phyloP scores from a whole-genome alignment of 2,888 invertebrate genomes.

The Elysia crispata region DNA sequence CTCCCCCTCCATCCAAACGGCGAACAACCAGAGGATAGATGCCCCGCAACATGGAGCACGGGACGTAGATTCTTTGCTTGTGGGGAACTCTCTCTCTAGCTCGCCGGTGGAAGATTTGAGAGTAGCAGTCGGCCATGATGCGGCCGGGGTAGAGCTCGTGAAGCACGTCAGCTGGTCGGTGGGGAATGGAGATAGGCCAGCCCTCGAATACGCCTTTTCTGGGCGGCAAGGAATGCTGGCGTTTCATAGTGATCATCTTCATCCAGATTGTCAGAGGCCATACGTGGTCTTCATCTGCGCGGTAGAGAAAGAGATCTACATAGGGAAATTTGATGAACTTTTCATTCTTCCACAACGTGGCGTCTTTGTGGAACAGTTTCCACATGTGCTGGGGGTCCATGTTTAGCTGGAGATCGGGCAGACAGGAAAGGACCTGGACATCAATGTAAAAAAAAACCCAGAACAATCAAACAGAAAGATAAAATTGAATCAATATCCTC shows the following conservation, averaged over 20 bases:
- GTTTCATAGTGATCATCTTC: conserved; percentile 45
- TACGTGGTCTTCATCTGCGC: conserved; percentile 44
- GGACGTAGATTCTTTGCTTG: conserved; percentile 37
- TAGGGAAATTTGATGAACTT: conserved; percentile 49
- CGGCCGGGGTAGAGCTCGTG: conserved; percentile 24
- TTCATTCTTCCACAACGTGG: conserved; percentile 45
- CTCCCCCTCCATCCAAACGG: conserved; percentile 6
- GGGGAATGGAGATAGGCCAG: conserved; percentile 37
- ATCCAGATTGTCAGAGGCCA: conserved; percentile 54
- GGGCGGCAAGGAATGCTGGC: conserved; percentile 29
- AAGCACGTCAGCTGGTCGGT: conserved; percentile 27
- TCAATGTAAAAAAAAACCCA: too few relatives aligned
- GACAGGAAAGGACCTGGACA: conserved; percentile 47
- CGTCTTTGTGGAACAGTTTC: conserved; percentile 50
- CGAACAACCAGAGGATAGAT: conserved; percentile 48
- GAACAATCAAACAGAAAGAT: too few relatives aligned
- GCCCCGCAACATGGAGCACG: conserved; percentile 43
- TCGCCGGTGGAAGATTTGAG: conserved; percentile 44
- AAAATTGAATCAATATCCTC: too few relatives aligned
- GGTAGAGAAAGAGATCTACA: conserved; percentile 48
- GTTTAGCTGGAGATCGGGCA: conserved; percentile 48
- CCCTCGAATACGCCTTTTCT: conserved; percentile 41
- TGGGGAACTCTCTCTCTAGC: conserved; percentile 28
- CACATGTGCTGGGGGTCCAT: conserved; percentile 51
- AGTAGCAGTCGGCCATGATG: conserved; percentile 42